Evolutionary conservation across 2,113 vertebrate species (phyloP).

Genomic region (Phainopepla nitens): DNA sequence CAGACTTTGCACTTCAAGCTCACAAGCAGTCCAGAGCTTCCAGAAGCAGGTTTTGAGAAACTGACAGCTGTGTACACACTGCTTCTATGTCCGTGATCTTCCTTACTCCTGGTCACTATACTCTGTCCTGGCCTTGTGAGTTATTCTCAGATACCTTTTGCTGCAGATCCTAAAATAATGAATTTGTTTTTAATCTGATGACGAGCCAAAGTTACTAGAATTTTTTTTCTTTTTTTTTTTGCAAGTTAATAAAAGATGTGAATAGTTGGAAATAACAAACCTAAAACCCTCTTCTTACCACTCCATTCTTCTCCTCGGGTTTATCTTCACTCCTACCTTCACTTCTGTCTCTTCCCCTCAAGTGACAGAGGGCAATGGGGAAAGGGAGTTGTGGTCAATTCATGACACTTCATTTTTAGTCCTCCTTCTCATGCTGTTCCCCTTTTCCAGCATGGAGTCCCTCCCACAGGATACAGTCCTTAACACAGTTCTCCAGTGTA

Average conservation of each 20-base stretch:
- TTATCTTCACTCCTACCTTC: neutral
- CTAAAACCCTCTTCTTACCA: neutral
- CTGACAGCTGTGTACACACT: neutral
- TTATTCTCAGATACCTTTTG: neutral
- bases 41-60: neutral
- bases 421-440: neutral
- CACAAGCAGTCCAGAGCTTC: neutral
- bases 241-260: neutral
- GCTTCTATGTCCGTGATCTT: neutral
- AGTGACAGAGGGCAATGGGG: fast-evolving
- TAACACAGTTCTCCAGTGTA: neutral
- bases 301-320: fast-evolving
- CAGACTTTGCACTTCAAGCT: neutral
- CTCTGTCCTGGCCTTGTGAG: neutral
- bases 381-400: neutral
- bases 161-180: neutral
- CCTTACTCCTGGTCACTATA: neutral
- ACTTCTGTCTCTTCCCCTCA: neutral
- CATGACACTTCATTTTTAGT: neutral
- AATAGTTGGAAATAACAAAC: neutral
- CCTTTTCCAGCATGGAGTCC: neutral
- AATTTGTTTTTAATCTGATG: neutral
- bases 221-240: neutral
- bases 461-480: neutral
- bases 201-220: neutral